Base-by-base conservation (phyloP, 1,140 invertebrate species). In the Orius laevigatus region DNA sequence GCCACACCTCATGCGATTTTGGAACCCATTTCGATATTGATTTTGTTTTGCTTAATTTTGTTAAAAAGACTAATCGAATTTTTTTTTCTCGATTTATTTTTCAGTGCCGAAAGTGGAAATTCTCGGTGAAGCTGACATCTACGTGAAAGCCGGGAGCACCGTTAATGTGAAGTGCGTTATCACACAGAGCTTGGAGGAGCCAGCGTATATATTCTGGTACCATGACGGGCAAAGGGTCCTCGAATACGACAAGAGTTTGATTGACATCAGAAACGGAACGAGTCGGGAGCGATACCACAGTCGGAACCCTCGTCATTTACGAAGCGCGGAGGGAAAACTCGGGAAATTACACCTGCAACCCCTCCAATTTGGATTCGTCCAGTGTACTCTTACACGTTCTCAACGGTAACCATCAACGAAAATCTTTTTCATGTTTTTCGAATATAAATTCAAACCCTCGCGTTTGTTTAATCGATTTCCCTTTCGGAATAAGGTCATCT, bases 331-430 rank as follows among this genome's bases (percentile, higher is more conserved):
- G 71, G 46, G 76, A 79, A 60, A 81, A 86, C 68, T 80, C 80
- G 48, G 83, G 83, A 53, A 85, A 85, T 64, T 88, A 86, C 64
- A 83, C 81, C 35, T 88, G 84, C 65, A 73, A 74, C 58, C 83
- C 84, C 31, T 84, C 81, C 55, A 85, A 84, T 68, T 70, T 84
- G 50, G 80, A 84, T 60, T 78, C 79, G 38, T 79, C 81, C 31
- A 81, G 78, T 61, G 81, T 85, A 45, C 72, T 80, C 53, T 70
- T 87, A 32, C 83, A 87, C 64, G 82, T 88, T 45, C 66, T 82
- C 48, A 82, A 80, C 63, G 78, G 79, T 81, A 66, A 72, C 63
- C 60, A 34, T 36, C 33, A 34, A 34, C 19, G 18, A n/a, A n/a
- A n/a, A n/a, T n/a, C n/a, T 4, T 25, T 25, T 25, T 25, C 25